Conservation (phyloP, 1,140 invertebrate species). For the Tetragonula clypearis region DNA sequence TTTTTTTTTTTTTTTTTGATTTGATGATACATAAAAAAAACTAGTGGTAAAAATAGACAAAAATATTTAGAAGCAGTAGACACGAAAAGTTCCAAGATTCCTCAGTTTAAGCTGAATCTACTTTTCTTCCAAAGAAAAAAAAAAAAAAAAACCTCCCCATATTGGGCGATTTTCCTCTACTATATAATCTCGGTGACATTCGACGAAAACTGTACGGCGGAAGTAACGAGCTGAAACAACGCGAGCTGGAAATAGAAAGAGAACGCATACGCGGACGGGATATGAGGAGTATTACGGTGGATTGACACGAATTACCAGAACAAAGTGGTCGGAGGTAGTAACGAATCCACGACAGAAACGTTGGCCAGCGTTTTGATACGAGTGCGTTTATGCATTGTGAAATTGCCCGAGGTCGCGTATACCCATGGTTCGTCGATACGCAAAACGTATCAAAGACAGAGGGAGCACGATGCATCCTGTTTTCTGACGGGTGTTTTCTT, state of each 20-base stretch:
- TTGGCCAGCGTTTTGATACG: background rate
- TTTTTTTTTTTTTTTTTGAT: too few species aligned
- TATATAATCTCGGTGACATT: background rate
- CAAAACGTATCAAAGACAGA: background rate
- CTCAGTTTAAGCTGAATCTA: too few species aligned
- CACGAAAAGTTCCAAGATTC: too few species aligned
- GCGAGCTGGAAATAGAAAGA: background rate
- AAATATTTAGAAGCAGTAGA: too few species aligned
- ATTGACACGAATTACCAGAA: constrained; percentile 37
- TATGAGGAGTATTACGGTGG: constrained; percentile 31
- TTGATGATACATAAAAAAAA: too few species aligned
- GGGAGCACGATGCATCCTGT: background rate
- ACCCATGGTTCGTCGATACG: background rate
- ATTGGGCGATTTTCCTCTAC: too few species aligned
- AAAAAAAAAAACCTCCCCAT: too few species aligned
- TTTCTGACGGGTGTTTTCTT: too few species aligned
- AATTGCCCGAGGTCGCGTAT: background rate
- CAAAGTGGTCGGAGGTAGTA: constrained; percentile 10
- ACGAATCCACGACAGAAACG: constrained; percentile 13
- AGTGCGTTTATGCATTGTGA: background rate
- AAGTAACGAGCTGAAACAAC: background rate
- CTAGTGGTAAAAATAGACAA: too few species aligned
- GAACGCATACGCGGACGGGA: constrained; percentile 4
- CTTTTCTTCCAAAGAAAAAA: too few species aligned
- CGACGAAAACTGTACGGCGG: background rate